Percentiles rank a stretch among this genome's conserved stretches.
These are phyloP conservation scores for Apaloderma vittatum DNA, from an alignment of 2,113 vertebrate genomes.

Conservation along the genomic window DNA sequence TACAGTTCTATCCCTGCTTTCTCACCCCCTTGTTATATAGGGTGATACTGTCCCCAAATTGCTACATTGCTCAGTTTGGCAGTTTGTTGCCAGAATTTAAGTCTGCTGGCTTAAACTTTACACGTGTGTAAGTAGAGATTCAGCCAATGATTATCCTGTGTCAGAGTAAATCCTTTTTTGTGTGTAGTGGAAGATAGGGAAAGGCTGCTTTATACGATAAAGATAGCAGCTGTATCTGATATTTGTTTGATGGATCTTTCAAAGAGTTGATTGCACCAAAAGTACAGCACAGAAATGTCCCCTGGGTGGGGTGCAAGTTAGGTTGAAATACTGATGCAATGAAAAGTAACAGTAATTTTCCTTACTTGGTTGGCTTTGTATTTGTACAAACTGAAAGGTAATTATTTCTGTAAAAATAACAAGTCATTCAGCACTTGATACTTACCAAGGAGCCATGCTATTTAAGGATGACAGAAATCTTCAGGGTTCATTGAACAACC, in stretches of 20 bases:
- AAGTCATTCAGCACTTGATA: not conserved
- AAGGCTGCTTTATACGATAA: not conserved
- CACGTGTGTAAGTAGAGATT: not conserved
- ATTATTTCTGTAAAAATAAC: constrained; percentile 1
- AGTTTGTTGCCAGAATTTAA: constrained; percentile 14
- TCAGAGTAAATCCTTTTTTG: not conserved
- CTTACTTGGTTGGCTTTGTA: not conserved
- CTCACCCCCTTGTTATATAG: not conserved
- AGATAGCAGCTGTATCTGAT: not conserved
- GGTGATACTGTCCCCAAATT: not conserved
- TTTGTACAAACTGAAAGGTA: not conserved
- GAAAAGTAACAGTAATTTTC: not conserved
- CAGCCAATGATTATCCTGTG: not conserved
- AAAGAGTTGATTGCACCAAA: not conserved
- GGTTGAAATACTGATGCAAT: not conserved
- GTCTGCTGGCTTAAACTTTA: not conserved
- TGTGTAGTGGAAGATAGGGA: not conserved
- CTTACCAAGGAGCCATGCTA: not conserved
- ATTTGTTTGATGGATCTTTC: not conserved
- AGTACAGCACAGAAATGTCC: not conserved
- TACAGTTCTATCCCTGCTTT: not conserved
- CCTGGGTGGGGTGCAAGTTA: not conserved
- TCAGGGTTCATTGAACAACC: not conserved
- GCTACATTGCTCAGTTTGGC: not conserved
- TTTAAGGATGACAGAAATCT: not conserved